These are phyloP conservation scores for Vipera latastei DNA, from an alignment of 2,797 vertebrate species.

Conservation along the genomic window DNA sequence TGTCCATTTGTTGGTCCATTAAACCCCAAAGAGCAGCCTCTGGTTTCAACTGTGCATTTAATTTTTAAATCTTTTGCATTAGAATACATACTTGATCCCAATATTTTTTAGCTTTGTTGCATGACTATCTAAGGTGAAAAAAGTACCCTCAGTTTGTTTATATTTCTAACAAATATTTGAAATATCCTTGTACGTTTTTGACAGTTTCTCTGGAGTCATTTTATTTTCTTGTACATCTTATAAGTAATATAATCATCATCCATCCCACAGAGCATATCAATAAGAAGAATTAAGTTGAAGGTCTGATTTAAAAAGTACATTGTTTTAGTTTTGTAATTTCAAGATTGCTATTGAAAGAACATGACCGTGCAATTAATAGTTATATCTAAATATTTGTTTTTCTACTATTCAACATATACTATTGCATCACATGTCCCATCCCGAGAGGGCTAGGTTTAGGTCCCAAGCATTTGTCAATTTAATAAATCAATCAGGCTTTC, in stretches of 20 bases:
- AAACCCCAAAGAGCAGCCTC: background rate
- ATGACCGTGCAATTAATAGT: background rate
- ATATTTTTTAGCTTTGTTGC: background rate
- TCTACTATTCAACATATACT: background rate
- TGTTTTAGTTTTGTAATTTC: background rate
- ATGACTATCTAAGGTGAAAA: background rate
- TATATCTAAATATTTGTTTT: background rate
- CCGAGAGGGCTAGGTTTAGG: background rate
- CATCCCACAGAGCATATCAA: background rate
- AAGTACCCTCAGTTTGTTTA: background rate
- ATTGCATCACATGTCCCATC: background rate
- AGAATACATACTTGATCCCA: background rate
- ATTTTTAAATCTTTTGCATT: background rate
- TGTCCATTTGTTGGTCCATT: background rate
- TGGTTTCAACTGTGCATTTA: background rate
- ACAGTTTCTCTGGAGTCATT: background rate
- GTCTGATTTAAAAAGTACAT: background rate
- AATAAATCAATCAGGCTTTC: constrained; percentile 31
- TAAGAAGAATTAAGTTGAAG: background rate
- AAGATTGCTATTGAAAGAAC: background rate
- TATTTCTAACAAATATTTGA: background rate
- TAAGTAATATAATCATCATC: background rate
- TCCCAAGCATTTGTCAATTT: constrained; percentile 21
- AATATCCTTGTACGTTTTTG: background rate
- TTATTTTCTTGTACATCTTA: background rate